Base-by-base conservation (phyloP, 2,113 vertebrate species). In the Archocentrus centrarchus region DNA sequence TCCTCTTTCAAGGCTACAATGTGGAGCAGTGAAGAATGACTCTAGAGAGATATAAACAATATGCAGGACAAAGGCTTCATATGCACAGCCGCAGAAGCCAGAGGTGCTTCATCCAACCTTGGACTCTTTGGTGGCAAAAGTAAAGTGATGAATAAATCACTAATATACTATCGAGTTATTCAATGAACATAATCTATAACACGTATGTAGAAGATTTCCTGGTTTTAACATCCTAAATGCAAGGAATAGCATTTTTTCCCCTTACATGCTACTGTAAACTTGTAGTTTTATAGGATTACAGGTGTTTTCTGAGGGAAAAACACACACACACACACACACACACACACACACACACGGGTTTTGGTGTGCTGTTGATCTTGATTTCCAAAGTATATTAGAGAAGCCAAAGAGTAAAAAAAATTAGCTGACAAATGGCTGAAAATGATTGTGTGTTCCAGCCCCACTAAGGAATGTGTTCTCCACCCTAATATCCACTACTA, bases 381-480 rank as follows among this genome's bases (percentile, higher is more conserved):
- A 75, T 57, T 75, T 76, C 14, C 7, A 4, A 59, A 17, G 7
- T 81, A 64, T 10, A 50, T 37, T 39, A 50, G 14, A 76, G 39
- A 13, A 50, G 27, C 35, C 35, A 50, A 50, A 59, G 50, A n/a
- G 6, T 35, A 35, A 35, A 17, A 85, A 57, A 7, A 18, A 27
- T 37, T 13, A 68, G 22, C 15, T 39, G 35, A 79, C 2, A 47
- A 81, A 81, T 2, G 60, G n/a, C 30, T 60, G 59, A 24, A 68
- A 82, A 60, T 3, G 22, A 9, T 22, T 10, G 35, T 2, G 37
- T 63, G 37, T 59, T 60, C 41, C 80, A 82, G 78, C 63, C 68
- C 84, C 37, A 5, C 22, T 53, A 37, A 91, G 86, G 87, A 89
- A 90, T 92, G 83, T 24, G 61, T 61, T 78, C 87, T 86, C 81